These are phyloP conservation scores for Diarsia mendica DNA, from an alignment of 2,888 invertebrate genomes.

Conservation along the genomic window DNA sequence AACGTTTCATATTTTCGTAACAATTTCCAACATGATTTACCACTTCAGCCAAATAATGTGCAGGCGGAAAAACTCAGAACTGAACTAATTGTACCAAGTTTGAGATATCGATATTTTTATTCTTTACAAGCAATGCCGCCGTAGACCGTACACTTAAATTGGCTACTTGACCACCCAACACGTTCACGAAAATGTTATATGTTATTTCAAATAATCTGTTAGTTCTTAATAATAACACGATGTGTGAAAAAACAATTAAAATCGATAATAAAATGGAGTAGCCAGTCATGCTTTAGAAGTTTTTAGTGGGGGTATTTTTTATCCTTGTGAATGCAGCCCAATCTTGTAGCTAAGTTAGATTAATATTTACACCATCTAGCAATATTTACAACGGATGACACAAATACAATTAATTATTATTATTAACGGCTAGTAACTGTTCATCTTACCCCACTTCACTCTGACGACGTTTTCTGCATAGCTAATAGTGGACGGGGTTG, in stretches of 20 bases:
- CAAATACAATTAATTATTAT: neutral
- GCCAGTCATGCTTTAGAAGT: too few species aligned
- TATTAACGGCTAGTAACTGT: neutral
- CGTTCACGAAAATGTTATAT: too few species aligned
- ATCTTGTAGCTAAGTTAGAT: too few species aligned
- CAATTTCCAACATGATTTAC: neutral
- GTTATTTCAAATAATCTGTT: too few species aligned
- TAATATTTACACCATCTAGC: neutral
- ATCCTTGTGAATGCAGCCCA: too few species aligned
- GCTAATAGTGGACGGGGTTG: conserved; percentile 16
- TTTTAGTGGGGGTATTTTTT: too few species aligned
- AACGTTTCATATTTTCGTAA: neutral
- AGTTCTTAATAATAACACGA: too few species aligned
- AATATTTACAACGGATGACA: neutral
- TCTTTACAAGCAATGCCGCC: neutral
- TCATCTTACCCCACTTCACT: neutral
- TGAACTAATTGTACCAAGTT: neutral
- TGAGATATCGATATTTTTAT: neutral
- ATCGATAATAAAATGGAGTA: too few species aligned
- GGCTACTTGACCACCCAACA: too few species aligned
- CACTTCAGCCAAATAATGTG: neutral
- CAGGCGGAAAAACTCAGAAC: too few species aligned
- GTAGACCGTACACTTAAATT: too few species aligned
- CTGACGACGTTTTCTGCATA: conserved; percentile 10
- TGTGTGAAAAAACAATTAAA: too few species aligned